Evolutionary conservation across 2,888 invertebrate genomes (phyloP), one percentile per base, ranked within the genome.

Genomic region (Oegoconia quadripuncta): DNA sequence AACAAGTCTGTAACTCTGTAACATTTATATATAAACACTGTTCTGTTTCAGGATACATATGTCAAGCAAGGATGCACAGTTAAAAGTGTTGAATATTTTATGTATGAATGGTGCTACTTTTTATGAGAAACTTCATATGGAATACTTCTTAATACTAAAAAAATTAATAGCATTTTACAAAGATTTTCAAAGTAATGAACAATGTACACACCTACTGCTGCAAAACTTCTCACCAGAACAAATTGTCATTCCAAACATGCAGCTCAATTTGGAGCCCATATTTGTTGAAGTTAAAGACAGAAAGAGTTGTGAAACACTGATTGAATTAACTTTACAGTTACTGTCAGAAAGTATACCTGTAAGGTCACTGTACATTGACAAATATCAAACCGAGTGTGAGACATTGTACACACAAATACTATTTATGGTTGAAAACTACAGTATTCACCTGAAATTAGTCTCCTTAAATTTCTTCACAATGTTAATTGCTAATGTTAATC

Each of bases 11-110:
- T 23, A 25, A 1, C n/a, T 25, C n/a, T 25, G 12, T 9, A 2
- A 9, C n/a, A 58, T 49, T 39, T 52, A 55, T 48, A 2, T 20
- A 20, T 8, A 20, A 16, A 7, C 20, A 17, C 30, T 6, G 30
- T 23, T 30, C 15, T 11, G 37, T 82, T 83, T 45, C 64, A 90
- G 89, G 54, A 84, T 89, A 42, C 89, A 90, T 42, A 48, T 63
- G 27, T 62, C 82, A 37, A 84, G 89, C 51, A 87, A 89, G 50
- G 83, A 89, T 53, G 88, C 88, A 12, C 91, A 91, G 51, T 55
- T 89, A 34, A 88, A 87, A 67, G 88, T 91, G 48, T 50, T 91
- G 35, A 77, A 83, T 28, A 82, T 89, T 46, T 59, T 91, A 6
- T 83, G 81, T 48, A 73, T 79, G 39, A 87, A 89, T 57, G 79